Conservation (phyloP, 2,888 invertebrate species). For the Pristionchus mayeri region DNA sequence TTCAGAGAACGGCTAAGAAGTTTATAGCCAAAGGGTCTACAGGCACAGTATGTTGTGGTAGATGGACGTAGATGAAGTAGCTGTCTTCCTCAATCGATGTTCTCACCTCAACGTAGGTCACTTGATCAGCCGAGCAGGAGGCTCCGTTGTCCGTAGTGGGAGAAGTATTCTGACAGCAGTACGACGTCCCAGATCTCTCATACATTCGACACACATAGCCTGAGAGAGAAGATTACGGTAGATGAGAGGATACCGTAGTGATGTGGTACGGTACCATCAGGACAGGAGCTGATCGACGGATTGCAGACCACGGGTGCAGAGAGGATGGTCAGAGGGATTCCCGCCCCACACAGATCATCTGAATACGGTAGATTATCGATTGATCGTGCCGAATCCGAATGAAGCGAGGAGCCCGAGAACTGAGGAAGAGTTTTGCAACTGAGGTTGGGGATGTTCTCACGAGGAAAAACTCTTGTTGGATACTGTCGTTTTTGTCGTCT, state of each 20-base stretch:
- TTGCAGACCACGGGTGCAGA: conserved; percentile 75
- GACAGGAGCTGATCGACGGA: conserved; percentile 74
- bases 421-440: not conserved
- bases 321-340: conserved; percentile 72
- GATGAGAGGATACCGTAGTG: not conserved
- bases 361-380: conserved; percentile 14
- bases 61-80: too few relatives aligned
- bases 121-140: conserved; percentile 69
- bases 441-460: not conserved
- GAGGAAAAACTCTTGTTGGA: not conserved
- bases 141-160: conserved; percentile 53
- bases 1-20: too few relatives aligned
- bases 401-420: not conserved
- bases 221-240: conserved; percentile 52
- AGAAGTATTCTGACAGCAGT: conserved; percentile 71
- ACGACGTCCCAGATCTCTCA: conserved; percentile 73
- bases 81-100: too few relatives aligned
- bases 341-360: conserved; percentile 75
- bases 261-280: conserved; percentile 66
- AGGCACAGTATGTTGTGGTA: too few relatives aligned
- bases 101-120: conserved; percentile 71
- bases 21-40: too few relatives aligned
- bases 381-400: not conserved
- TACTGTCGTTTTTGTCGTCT: not conserved
- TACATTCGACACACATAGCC: conserved; percentile 74